phyloP scores from a whole-genome alignment of 2,113 vertebrate species.

The Irena cyanogastra region DNA sequence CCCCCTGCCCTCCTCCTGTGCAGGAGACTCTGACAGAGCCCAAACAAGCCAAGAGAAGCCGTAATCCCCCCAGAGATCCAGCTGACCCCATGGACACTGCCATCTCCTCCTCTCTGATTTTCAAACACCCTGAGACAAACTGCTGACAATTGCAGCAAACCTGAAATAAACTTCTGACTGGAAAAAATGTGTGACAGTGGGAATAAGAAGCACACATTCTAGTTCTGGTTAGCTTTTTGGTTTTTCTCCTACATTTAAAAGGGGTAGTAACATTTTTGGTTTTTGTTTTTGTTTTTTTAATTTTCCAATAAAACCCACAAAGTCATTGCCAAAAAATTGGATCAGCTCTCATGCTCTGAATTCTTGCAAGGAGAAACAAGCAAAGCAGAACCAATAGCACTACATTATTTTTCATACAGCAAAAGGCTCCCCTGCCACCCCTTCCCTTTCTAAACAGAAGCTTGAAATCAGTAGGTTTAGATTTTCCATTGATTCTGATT shows the following conservation, averaged over 20 bases:
- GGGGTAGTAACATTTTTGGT: fast-evolving
- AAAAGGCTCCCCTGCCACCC: not conserved
- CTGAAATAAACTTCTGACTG: not conserved
- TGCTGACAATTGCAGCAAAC: not conserved
- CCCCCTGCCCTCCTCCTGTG: not conserved
- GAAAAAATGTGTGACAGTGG: not conserved
- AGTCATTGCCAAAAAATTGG: not conserved
- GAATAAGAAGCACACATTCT: not conserved
- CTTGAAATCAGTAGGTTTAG: not conserved
- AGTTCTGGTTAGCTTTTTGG: not conserved
- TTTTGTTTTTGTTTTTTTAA: not conserved
- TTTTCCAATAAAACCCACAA: not conserved
- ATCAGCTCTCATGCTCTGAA: not conserved
- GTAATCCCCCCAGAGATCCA: not conserved
- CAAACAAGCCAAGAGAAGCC: not conserved
- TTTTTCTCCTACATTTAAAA: not conserved
- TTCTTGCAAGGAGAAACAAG: not conserved
- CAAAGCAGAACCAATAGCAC: not conserved
- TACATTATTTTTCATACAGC: not conserved
- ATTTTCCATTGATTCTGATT: not conserved
- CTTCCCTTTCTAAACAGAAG: not conserved
- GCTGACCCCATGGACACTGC: too few species aligned
- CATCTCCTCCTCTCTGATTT: not conserved
- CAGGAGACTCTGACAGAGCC: not conserved
- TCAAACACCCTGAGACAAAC: not conserved